Evolutionary conservation across 2,113 vertebrate species (phyloP).

Genomic region (Deroptyus accipitrinus): DNA sequence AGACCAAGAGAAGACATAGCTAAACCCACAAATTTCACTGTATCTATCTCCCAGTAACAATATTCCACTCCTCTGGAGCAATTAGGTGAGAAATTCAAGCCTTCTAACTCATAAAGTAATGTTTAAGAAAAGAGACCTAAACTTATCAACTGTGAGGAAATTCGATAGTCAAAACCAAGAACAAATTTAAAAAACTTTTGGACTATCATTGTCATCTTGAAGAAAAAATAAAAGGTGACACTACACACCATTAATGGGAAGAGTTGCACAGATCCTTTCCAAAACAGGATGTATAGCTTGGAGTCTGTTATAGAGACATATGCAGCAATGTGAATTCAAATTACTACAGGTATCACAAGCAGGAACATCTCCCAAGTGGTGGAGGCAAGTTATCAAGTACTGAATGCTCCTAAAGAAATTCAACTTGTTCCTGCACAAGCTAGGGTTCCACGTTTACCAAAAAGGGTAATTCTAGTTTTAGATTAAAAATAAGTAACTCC

Average conservation of each 20-base stretch:
- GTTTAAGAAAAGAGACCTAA: background rate
- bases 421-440: background rate
- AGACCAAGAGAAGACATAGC: background rate
- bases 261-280: background rate
- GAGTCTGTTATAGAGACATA: background rate
- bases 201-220: background rate
- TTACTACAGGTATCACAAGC: background rate
- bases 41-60: background rate
- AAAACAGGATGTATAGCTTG: background rate
- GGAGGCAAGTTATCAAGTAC: background rate
- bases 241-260: background rate
- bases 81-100: background rate
- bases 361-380: background rate
- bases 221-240: background rate
- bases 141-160: background rate
- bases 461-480: background rate
- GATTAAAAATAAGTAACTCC: background rate
- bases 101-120: background rate
- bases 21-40: background rate
- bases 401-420: background rate
- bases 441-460: background rate
- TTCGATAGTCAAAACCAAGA: background rate
- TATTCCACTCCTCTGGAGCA: background rate
- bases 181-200: background rate
- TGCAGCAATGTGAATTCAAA: background rate